Evolutionary conservation across 2,113 vertebrate species (phyloP).

Genomic region (Pavo muticus): DNA sequence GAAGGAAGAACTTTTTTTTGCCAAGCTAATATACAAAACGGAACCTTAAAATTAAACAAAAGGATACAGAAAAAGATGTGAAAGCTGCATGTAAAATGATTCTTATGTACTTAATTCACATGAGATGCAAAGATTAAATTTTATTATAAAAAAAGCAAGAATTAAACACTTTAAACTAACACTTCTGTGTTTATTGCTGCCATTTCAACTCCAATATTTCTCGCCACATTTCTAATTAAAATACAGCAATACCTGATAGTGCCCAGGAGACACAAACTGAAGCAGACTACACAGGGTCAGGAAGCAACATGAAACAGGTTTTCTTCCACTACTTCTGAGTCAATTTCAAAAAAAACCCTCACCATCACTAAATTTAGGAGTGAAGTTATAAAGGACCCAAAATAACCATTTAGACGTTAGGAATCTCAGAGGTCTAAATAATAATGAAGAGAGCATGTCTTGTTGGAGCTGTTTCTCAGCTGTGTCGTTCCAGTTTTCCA

Average conservation of each 20-base stretch:
- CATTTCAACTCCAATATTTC: background rate
- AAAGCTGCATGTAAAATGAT: background rate
- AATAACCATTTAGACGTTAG: slow-evolving; percentile 16
- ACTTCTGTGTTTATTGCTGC: background rate
- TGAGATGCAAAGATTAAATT: background rate
- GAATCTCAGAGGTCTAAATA: slow-evolving; percentile 38
- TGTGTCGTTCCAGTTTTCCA: slow-evolving; percentile 15
- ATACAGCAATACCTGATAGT: background rate
- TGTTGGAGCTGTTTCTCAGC: background rate
- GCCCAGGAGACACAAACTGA: background rate
- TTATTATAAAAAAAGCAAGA: background rate
- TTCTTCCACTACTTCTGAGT: background rate
- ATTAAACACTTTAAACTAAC: background rate
- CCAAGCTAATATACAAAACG: background rate
- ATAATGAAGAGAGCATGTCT: slow-evolving; percentile 19
- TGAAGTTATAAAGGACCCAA: slow-evolving; percentile 11
- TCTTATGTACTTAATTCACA: background rate
- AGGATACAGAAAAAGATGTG: background rate
- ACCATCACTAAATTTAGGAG: slow-evolving; percentile 26
- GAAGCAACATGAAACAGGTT: background rate
- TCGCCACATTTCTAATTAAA: slow-evolving; percentile 17
- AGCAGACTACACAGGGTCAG: background rate
- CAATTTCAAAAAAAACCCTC: background rate
- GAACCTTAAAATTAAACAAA: background rate
- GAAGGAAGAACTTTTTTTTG: background rate